These are phyloP conservation scores for Cheilosia vernalis DNA, from an alignment of 2,888 invertebrate genomes.

Conservation along the genomic window DNA sequence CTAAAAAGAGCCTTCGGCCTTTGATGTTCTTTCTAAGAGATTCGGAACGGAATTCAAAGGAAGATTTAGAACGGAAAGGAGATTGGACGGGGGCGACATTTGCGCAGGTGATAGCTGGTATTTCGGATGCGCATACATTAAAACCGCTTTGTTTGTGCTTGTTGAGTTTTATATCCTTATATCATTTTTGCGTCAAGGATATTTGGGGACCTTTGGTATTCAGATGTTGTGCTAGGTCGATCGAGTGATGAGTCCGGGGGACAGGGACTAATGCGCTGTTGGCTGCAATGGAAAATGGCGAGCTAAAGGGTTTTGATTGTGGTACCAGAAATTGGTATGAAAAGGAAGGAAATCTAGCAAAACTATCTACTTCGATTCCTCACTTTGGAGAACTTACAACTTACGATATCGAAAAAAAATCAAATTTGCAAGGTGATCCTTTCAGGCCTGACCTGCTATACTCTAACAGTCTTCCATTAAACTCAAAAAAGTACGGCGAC, in stretches of 20 bases:
- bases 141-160: constrained; percentile 17
- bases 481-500: too few species aligned
- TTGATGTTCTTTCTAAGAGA: constrained; percentile 66
- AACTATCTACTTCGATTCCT: too few species aligned
- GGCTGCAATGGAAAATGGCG: too few species aligned
- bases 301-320: too few species aligned
- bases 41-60: constrained; percentile 36
- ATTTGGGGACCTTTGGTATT: neutral
- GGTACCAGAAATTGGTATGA: too few species aligned
- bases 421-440: too few species aligned
- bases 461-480: too few species aligned
- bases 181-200: constrained; percentile 12
- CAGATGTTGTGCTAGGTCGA: constrained; percentile 4
- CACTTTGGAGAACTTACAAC: too few species aligned
- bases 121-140: constrained; percentile 60
- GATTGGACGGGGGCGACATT: constrained; percentile 3
- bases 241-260: neutral
- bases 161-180: constrained; percentile 18
- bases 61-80: constrained; percentile 31
- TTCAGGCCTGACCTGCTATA: too few species aligned
- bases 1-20: constrained; percentile 62
- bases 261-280: neutral
- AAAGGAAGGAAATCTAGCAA: too few species aligned
- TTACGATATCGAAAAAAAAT: too few species aligned
- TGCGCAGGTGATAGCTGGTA: neutral